These are phyloP conservation scores for Arctia plantaginis DNA, from an alignment of 2,888 invertebrate genomes.

Conservation along the genomic window DNA sequence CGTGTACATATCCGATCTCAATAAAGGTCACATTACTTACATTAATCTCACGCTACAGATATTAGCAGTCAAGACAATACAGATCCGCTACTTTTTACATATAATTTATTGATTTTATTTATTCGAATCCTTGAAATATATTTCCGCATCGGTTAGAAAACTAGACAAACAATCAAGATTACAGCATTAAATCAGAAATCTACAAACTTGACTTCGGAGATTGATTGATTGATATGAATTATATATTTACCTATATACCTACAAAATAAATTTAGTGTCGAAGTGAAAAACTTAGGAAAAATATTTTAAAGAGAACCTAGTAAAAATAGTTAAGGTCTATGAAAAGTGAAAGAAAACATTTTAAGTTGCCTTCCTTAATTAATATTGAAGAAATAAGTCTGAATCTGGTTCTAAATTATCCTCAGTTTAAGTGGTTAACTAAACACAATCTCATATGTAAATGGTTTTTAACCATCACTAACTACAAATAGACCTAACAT, in stretches of 20 bases:
- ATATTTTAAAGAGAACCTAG: too few species aligned
- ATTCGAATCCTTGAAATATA: background rate
- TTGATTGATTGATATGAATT: background rate
- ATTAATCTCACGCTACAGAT: too few species aligned
- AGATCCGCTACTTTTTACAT: background rate
- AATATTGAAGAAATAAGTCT: background rate
- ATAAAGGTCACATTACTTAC: background rate
- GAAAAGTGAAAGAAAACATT: background rate
- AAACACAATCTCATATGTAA: background rate
- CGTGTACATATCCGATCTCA: background rate
- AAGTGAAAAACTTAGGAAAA: too few species aligned
- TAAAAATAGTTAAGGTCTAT: background rate
- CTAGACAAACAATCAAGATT: slow-evolving; percentile 1
- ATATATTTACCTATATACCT: too few species aligned
- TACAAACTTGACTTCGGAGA: background rate
- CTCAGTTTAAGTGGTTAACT: background rate
- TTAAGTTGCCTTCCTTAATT: background rate
- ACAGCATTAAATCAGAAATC: background rate
- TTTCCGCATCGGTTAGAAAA: slow-evolving; percentile 9
- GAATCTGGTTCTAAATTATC: background rate
- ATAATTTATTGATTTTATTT: background rate
- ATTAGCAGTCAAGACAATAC: background rate
- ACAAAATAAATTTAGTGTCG: too few species aligned
- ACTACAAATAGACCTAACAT: background rate
- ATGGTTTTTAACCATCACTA: background rate